Conservation (phyloP, 2,888 invertebrate genomes). For the Drosophila birchii region DNA sequence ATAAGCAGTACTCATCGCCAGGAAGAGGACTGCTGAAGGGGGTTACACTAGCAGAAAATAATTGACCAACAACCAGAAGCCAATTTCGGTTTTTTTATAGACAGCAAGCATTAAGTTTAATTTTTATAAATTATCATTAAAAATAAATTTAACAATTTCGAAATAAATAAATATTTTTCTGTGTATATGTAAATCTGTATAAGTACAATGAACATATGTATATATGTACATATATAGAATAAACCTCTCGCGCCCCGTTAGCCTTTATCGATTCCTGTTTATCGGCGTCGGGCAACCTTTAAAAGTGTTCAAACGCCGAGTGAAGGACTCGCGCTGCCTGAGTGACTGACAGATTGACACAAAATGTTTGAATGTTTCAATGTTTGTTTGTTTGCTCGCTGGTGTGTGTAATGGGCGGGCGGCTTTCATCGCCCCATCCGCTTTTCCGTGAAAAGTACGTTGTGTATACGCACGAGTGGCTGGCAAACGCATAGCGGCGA, state of each 20-base stretch:
- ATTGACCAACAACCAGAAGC: too few relatives aligned
- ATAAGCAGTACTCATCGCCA: slow-evolving; percentile 43
- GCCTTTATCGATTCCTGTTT: slow-evolving; percentile 68
- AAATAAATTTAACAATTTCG: neutral
- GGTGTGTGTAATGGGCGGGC: slow-evolving; percentile 31
- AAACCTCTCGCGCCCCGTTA: slow-evolving; percentile 48
- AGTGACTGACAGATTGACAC: slow-evolving; percentile 45
- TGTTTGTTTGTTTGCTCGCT: slow-evolving; percentile 49
- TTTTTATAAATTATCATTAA: neutral
- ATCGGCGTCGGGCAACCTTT: slow-evolving; percentile 59
- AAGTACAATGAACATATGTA: neutral
- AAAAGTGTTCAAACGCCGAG: slow-evolving; percentile 45
- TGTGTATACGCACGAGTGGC: slow-evolving; percentile 55
- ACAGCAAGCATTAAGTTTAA: too few relatives aligned
- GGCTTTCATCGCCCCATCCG: neutral
- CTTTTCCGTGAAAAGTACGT: slow-evolving; percentile 14
- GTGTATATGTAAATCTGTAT: neutral
- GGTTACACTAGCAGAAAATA: neutral
- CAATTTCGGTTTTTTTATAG: too few relatives aligned
- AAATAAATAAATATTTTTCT: neutral
- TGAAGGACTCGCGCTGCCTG: slow-evolving; percentile 41
- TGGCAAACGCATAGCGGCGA: slow-evolving; percentile 25
- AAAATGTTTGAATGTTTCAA: slow-evolving; percentile 52
- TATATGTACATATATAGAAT: slow-evolving; percentile 7
- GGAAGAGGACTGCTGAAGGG: neutral